A percentile compares a stretch with the other conserved stretches of the same genome.
Evolutionary conservation across 2,888 invertebrate species (phyloP).

Genomic region (Chymomyza caudatula): DNA sequence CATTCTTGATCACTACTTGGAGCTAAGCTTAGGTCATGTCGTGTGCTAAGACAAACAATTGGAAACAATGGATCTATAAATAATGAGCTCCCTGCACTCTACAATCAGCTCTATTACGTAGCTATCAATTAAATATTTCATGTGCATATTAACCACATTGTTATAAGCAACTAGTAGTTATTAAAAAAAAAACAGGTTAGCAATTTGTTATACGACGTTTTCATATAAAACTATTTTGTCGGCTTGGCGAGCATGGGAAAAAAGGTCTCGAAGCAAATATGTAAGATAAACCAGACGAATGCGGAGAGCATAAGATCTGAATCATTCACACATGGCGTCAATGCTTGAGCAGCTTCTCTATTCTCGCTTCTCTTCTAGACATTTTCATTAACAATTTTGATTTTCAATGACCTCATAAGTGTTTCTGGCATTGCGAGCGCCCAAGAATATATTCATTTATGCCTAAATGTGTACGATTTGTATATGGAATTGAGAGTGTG

Average conservation of each 20-base stretch:
- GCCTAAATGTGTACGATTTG: constrained; percentile 16
- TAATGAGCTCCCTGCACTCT: background rate
- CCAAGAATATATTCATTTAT: background rate
- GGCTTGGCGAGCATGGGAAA: background rate
- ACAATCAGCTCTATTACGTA: background rate
- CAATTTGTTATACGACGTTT: background rate
- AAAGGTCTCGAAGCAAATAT: background rate
- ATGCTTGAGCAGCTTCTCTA: background rate
- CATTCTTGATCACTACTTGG: too few relatives aligned
- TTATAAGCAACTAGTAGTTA: background rate
- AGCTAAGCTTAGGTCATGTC: background rate
- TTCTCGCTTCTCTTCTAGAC: background rate
- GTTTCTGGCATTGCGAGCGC: background rate
- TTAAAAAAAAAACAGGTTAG: background rate
- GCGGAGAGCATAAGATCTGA: background rate
- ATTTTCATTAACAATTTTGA: background rate
- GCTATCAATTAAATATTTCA: background rate
- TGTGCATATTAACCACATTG: background rate
- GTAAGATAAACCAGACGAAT: background rate
- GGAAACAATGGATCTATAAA: background rate
- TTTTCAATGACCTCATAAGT: background rate
- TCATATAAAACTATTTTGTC: background rate
- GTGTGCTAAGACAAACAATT: background rate
- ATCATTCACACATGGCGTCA: background rate
- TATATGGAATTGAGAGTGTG: constrained; percentile 26